Evolutionary conservation across 1,140 invertebrate species (phyloP).

Genomic region (Drosophila erecta): DNA sequence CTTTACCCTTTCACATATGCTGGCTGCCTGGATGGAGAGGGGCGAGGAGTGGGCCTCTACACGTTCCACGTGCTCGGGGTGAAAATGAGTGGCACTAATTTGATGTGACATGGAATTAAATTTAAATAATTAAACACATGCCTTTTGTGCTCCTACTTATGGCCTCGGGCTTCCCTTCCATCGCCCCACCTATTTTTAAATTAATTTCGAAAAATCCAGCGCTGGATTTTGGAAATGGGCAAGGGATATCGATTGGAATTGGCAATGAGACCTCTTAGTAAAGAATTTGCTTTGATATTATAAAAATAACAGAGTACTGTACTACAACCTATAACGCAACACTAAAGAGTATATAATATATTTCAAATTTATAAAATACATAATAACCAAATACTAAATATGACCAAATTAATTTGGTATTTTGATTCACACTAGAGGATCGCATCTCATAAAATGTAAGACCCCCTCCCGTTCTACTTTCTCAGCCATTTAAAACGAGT

Average conservation of each 20-base stretch:
- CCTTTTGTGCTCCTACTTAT: constrained; percentile 40
- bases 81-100: constrained; percentile 80
- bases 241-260: neutral
- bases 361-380: no score
- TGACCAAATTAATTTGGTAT: no score
- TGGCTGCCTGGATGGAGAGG: neutral
- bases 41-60: constrained; percentile 12
- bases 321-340: no score
- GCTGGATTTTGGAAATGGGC: neutral
- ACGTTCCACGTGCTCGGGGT: constrained; percentile 54
- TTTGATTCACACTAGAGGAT: no score
- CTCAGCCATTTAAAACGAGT: neutral
- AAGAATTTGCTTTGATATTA: no score
- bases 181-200: constrained; percentile 13
- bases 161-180: constrained; percentile 1
- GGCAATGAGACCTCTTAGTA: no score
- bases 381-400: no score
- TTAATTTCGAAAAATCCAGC: constrained; percentile 22
- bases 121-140: constrained; percentile 80
- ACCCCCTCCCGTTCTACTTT: neutral
- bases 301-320: no score
- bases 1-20: constrained; percentile 27
- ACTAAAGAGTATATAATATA: no score
- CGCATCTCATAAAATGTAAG: no score
- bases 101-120: constrained; percentile 79